Evolutionary conservation across 2,113 vertebrate species (phyloP).

Genomic region (Anhinga rufa): DNA sequence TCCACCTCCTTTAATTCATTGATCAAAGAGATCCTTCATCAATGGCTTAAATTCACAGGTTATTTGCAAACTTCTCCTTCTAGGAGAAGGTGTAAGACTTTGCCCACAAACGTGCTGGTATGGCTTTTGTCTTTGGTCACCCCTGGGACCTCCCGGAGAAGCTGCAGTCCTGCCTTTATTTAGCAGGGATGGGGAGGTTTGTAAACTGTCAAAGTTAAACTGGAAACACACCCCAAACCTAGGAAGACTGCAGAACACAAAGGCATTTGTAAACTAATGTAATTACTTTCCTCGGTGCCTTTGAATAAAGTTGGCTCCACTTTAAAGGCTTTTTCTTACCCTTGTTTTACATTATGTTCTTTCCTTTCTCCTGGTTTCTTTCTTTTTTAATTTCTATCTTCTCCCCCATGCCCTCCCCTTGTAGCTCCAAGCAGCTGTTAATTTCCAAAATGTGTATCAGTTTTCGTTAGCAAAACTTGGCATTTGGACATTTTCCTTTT

Average conservation of each 20-base stretch:
- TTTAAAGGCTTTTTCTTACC: constrained; percentile 55
- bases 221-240: constrained; percentile 19
- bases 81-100: not conserved
- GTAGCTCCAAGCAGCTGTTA: not conserved
- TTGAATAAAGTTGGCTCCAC: constrained; percentile 51
- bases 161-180: constrained; percentile 6
- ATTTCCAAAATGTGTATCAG: not conserved
- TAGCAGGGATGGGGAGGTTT: not conserved
- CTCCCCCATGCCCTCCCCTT: not conserved
- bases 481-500: not conserved
- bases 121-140: not conserved
- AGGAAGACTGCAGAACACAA: constrained; percentile 31
- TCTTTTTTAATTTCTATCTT: not conserved
- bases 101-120: not conserved
- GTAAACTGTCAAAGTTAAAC: constrained; percentile 26
- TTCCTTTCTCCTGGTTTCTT: constrained; percentile 37
- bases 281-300: constrained; percentile 61
- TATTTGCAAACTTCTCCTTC: not conserved
- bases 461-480: not conserved
- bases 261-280: constrained; percentile 40
- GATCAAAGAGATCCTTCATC: constrained; percentile 12
- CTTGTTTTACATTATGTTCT: constrained; percentile 35
- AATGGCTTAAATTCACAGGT: not conserved
- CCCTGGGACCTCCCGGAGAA: not conserved
- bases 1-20: not conserved